Evolutionary conservation across 2,113 vertebrate genomes (phyloP), one percentile per base, ranked within the genome.

Genomic region (Zapus hudsonius): DNA sequence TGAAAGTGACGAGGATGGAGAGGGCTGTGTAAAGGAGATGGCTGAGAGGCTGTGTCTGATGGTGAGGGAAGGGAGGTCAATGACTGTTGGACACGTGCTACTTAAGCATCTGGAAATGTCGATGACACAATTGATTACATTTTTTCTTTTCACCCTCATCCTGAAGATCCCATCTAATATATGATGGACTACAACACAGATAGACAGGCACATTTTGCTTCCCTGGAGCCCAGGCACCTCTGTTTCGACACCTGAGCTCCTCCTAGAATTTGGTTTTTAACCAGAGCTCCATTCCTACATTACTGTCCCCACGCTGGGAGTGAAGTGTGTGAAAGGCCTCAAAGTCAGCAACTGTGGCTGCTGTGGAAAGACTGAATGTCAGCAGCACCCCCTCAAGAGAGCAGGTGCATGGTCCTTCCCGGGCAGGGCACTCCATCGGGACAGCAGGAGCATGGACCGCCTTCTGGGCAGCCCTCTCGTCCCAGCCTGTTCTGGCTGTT

Each of bases 371-470:
- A 89, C 7, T 47, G 25, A 2, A 44, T 80, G 80, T 59, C 29
- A 75, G 84, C 87, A 95, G 91, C 85, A 57, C 94, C 87, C 84
- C 93, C 70, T n/a, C 89, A 93, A 89, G 93, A 89, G 6, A 80
- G 55, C 16, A 11, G 15, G 44, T 66, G 25, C n/a, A 15, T 0
- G 22, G 75, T 20, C 40, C 81, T 79, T 36, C 57, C n/a, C n/a
- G n/a, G n/a, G n/a, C 52, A 52, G 52, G 94, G 91, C 84, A 57
- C 94, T 87, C 84, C 93, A 70, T n/a, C 89, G 90, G 93, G 93
- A 89, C 4, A 80, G 47, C 16, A 9, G 13, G 44, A 70, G 29
- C n/a, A 15, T 0, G 22, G 75, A 23, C 40, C 78, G 83, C 87
- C 89, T 79, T 36, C 57, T 5, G 42, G 1, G 47, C 29, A 3